Percentiles rank a stretch among this genome's conserved stretches.
phyloP scores from a whole-genome alignment of 2,113 vertebrate species.

The Menidia beryllina region DNA sequence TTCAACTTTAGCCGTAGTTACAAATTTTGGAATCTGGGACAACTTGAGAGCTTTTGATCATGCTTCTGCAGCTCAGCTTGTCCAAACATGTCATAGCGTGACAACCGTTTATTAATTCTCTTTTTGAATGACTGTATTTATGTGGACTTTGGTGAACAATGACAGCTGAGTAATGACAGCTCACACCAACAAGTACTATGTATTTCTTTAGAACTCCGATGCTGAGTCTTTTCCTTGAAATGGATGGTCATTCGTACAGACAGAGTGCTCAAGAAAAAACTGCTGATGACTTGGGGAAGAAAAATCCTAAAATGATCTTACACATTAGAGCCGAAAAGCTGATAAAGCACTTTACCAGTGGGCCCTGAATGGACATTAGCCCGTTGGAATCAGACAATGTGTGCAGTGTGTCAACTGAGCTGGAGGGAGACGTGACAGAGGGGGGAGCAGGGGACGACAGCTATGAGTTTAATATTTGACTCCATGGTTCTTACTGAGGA shows the following conservation, averaged over 20 bases:
- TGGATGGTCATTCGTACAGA: background rate
- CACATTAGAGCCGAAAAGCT: background rate
- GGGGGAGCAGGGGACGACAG: background rate
- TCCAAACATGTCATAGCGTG: background rate
- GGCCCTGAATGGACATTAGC: background rate
- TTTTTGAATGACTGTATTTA: background rate
- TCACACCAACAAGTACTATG: too few relatives aligned
- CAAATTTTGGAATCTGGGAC: too few relatives aligned
- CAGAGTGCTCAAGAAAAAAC: background rate
- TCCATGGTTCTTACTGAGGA: slow-evolving; percentile 36
- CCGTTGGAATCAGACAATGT: slow-evolving; percentile 7
- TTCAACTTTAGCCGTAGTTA: background rate
- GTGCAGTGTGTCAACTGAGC: slow-evolving; percentile 17
- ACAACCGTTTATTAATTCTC: background rate
- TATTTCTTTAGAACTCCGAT: background rate
- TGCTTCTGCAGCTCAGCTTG: background rate
- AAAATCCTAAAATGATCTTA: background rate
- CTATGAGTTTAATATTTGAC: slow-evolving; percentile 73
- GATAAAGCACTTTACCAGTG: background rate
- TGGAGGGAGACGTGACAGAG: slow-evolving; percentile 9
- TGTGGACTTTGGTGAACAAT: background rate
- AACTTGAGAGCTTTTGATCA: too few relatives aligned
- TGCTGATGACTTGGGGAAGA: background rate
- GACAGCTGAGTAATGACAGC: background rate
- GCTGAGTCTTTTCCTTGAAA: background rate